phyloP scores from a whole-genome alignment of 2,888 invertebrate species.

The Drosophila macrospina region DNA sequence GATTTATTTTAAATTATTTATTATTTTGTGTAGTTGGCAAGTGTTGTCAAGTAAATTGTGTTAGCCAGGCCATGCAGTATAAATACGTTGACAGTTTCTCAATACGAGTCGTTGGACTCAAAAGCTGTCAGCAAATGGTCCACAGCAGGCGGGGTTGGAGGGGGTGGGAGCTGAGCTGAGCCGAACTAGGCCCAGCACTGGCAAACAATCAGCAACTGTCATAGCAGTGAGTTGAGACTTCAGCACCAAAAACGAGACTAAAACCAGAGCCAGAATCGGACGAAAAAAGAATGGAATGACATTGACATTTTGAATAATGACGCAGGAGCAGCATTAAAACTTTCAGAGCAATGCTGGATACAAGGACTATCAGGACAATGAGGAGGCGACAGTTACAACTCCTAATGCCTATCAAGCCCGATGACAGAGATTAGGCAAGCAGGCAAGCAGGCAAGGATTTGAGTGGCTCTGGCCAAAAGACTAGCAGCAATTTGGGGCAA shows the following conservation, averaged over 20 bases:
- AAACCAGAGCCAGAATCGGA: conserved; percentile 8
- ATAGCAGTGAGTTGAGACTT: conserved; percentile 66
- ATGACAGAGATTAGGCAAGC: conserved; percentile 55
- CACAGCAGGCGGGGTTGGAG: no score
- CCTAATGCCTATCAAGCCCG: conserved; percentile 18
- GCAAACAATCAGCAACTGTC: conserved; percentile 75
- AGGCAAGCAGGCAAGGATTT: no score
- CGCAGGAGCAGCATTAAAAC: conserved; percentile 58
- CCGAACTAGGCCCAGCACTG: conserved; percentile 25
- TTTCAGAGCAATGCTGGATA: conserved; percentile 12
- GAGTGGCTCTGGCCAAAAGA: not conserved
- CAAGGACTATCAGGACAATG: conserved; percentile 1
- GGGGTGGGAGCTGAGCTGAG: conserved; percentile 1
- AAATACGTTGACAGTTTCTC: conserved; percentile 31
- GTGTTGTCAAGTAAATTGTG: not conserved
- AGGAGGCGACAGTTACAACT: conserved; percentile 14
- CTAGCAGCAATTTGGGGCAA: conserved; percentile 10
- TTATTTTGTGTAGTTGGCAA: not conserved
- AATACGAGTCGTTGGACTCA: conserved; percentile 26
- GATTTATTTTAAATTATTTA: no score
- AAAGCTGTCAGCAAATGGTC: conserved; percentile 53
- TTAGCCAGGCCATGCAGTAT: no score
- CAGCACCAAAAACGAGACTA: conserved; percentile 56
- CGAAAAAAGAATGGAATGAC: conserved; percentile 67
- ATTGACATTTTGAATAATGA: conserved; percentile 84